Evolutionary conservation across 2,888 invertebrate species (phyloP).

Genomic region (Chrysopilus asiliformis): DNA sequence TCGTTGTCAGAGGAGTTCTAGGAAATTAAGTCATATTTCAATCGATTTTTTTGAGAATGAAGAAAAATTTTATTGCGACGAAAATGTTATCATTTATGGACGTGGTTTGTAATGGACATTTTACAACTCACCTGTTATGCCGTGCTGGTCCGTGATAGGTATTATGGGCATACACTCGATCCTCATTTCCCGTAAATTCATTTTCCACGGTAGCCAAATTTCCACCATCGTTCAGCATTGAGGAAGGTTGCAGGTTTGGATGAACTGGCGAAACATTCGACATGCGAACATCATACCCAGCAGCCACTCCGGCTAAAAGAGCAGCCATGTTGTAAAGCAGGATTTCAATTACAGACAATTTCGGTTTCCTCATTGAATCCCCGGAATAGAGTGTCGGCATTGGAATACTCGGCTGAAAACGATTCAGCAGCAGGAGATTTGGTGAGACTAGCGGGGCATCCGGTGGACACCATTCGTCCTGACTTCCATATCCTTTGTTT

Average conservation of each 20-base stretch:
- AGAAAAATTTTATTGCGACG: constrained; percentile 9
- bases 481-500: constrained; percentile 23
- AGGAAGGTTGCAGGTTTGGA: constrained; percentile 61
- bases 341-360: constrained; percentile 36
- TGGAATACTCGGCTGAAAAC: constrained; percentile 43
- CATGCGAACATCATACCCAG: constrained; percentile 83
- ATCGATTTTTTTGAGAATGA: constrained; percentile 1
- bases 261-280: constrained; percentile 76
- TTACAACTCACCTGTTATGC: constrained; percentile 45
- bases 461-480: constrained; percentile 32
- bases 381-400: constrained; percentile 72
- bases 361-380: constrained; percentile 40
- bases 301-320: constrained; percentile 77
- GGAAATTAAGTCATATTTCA: background rate
- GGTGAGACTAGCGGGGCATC: constrained; percentile 28
- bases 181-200: constrained; percentile 19
- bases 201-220: constrained; percentile 1
- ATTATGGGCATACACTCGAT: constrained; percentile 46
- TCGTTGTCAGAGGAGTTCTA: constrained; percentile 22
- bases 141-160: constrained; percentile 81
- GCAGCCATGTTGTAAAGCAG: constrained; percentile 81
- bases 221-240: constrained; percentile 32
- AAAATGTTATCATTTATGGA: background rate
- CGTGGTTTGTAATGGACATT: background rate
- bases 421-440: constrained; percentile 32